Evolutionary conservation across 2,888 invertebrate species (phyloP).

Genomic region (Coelogynopora nodosa): DNA sequence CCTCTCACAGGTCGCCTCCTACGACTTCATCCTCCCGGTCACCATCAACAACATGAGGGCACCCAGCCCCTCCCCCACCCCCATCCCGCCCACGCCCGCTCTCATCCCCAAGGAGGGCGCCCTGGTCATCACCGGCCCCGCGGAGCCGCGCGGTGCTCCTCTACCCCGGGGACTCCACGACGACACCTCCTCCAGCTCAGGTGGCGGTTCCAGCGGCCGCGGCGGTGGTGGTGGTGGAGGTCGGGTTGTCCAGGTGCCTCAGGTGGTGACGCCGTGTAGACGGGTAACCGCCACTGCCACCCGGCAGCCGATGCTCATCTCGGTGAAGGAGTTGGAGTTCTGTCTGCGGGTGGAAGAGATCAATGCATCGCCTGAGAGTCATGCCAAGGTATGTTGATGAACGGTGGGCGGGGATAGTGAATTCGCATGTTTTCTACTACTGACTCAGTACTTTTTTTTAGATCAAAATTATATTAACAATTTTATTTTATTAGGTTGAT

Average conservation of each 20-base stretch:
- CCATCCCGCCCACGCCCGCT: constrained; percentile 53
- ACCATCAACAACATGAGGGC: constrained; percentile 57
- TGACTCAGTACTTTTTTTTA: constrained; percentile 15
- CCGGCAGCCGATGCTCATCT: constrained; percentile 57
- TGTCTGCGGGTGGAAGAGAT: constrained; percentile 51
- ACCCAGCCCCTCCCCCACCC: constrained; percentile 54
- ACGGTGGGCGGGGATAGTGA: neutral
- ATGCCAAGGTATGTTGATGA: neutral
- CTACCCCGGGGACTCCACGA: neutral
- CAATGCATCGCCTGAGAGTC: neutral
- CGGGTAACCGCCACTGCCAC: constrained; percentile 60
- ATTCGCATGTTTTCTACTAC: neutral
- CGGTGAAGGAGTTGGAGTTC: constrained; percentile 56
- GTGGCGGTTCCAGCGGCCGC: constrained; percentile 45
- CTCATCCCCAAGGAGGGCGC: constrained; percentile 54
- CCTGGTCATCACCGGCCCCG: constrained; percentile 51
- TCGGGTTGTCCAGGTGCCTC: constrained; percentile 50
- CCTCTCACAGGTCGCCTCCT: constrained; percentile 59
- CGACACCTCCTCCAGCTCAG: neutral
- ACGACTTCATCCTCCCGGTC: constrained; percentile 60
- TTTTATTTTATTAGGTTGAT: constrained; percentile 39
- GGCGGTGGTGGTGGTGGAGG: constrained; percentile 42
- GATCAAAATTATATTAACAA: neutral
- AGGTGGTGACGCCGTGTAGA: constrained; percentile 55
- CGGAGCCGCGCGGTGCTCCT: constrained; percentile 51